These are phyloP conservation scores for Sebastes taczanowskii DNA, from an alignment of 2,797 vertebrate genomes.

Conservation along the genomic window DNA sequence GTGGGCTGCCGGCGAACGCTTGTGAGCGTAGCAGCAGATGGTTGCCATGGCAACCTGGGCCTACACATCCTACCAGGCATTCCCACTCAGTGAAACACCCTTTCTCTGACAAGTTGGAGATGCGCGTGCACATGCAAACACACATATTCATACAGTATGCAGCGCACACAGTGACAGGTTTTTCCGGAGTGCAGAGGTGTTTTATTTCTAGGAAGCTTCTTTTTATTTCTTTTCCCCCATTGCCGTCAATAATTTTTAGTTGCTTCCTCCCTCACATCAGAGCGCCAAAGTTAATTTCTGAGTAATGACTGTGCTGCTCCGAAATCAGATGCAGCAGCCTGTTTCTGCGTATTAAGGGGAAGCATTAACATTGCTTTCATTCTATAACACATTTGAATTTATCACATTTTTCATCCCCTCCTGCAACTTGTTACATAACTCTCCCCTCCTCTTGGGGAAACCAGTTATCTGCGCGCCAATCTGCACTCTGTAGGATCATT, in stretches of 20 bases:
- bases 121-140: slow-evolving; percentile 3
- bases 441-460: slow-evolving; percentile 4
- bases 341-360: slow-evolving; percentile 4
- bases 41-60: slow-evolving; percentile 84
- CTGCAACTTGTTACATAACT: slow-evolving; percentile 45
- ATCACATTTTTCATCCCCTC: slow-evolving; percentile 29
- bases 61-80: slow-evolving; percentile 87
- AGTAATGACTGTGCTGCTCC: background rate
- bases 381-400: slow-evolving; percentile 36
- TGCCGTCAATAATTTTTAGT: slow-evolving; percentile 5
- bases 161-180: slow-evolving; percentile 33
- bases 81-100: slow-evolving; percentile 85
- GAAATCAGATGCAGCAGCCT: slow-evolving; percentile 1
- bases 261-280: slow-evolving; percentile 6
- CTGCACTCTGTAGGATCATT: slow-evolving; percentile 14
- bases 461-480: background rate
- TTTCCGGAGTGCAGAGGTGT: slow-evolving; percentile 29
- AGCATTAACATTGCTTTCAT: slow-evolving; percentile 32
- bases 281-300: background rate
- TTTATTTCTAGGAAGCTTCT: slow-evolving; percentile 43
- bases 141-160: background rate
- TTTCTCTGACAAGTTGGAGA: slow-evolving; percentile 53
- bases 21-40: slow-evolving; percentile 84
- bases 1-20: slow-evolving; percentile 81
- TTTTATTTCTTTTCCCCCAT: background rate